Evolutionary conservation across 1,140 invertebrate genomes (phyloP), one percentile per base, ranked within the genome.

Genomic region (Lepidurus couesii): DNA sequence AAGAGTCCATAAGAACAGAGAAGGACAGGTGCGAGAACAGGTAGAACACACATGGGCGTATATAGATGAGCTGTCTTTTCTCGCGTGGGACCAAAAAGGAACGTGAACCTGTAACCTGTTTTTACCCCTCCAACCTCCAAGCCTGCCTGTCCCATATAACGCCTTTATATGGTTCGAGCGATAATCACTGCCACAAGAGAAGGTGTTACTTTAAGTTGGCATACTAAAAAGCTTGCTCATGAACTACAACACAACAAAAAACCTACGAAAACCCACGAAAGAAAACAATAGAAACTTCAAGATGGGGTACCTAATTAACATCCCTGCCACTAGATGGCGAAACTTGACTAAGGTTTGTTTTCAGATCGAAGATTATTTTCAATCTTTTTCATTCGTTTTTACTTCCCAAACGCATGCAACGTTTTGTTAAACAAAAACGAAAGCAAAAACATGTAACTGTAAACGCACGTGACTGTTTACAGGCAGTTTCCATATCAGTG

Each of bases 41-140:
- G 53, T 65, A 65, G 21, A 65, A 65, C 53, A 65, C 53, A 65
- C 21, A 65, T 65, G 53, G 53, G 53, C 53, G 53, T 65, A 21
- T 13, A 65, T n/a, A 65, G 53, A 16, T 4, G 53, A 65, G 21
- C 21, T 21, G 53, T 65, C 53, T 65, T 21, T 65, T 65, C 34
- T 65, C 16, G n/a, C n/a, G 8, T 65, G 16, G 16, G 53, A 21
- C 53, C 53, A 34, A 34, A 34, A 34, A 34, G 34, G 34, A 34
- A 34, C 34, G 34, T 34, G 34, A 34, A 34, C 34, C 34, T 34
- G 34, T 34, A 34, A 34, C 34, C 34, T 34, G 34, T 2, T 34
- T 34, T 34, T 34, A 34, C 34, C 34, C 24, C 24, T 24, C 24
- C 24, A 24, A 24, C 34, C 34, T 34, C 3, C 34, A 34, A 34